phyloP scores from a whole-genome alignment of 2,113 vertebrate species.

The Diadophis punctatus region DNA sequence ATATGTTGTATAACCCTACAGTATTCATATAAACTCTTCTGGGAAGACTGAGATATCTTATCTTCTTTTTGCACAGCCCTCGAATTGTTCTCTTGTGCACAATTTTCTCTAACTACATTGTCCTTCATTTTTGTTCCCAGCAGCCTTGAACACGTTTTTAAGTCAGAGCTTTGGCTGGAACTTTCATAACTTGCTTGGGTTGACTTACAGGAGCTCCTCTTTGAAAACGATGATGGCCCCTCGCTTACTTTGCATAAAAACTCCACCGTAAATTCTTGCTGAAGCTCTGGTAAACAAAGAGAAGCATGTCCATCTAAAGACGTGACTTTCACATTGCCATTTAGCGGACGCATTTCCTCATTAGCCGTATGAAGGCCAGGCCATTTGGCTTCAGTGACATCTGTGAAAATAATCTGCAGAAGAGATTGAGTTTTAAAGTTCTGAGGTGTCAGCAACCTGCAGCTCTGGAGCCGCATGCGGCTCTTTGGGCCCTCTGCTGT shows the following conservation, averaged over 20 bases:
- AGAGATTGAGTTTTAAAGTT: neutral
- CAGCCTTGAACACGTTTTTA: conserved; percentile 5
- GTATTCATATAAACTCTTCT: conserved; percentile 59
- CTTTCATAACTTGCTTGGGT: conserved; percentile 5
- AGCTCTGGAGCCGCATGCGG: no score
- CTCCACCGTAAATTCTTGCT: conserved; percentile 77
- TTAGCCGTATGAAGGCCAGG: conserved; percentile 52
- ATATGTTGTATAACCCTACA: conserved; percentile 75
- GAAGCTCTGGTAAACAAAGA: conserved; percentile 72
- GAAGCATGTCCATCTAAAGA: conserved; percentile 76
- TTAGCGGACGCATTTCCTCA: conserved; percentile 40
- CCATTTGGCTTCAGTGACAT: conserved; percentile 75
- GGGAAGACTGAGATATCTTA: neutral
- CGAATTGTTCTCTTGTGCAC: neutral
- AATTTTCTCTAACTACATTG: conserved; percentile 16
- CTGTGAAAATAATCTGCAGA: conserved; percentile 66
- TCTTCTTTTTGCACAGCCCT: neutral
- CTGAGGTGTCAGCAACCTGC: no score
- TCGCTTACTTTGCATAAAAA: conserved; percentile 82
- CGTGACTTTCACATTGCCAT: conserved; percentile 64
- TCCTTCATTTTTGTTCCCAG: conserved; percentile 20
- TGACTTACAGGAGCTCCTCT: conserved; percentile 34
- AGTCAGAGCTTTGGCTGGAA: conserved; percentile 2
- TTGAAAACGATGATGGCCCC: neutral
- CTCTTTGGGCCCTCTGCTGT: no score